phyloP scores from a whole-genome alignment of 2,888 invertebrate genomes.

The Myopa tessellatipennis region DNA sequence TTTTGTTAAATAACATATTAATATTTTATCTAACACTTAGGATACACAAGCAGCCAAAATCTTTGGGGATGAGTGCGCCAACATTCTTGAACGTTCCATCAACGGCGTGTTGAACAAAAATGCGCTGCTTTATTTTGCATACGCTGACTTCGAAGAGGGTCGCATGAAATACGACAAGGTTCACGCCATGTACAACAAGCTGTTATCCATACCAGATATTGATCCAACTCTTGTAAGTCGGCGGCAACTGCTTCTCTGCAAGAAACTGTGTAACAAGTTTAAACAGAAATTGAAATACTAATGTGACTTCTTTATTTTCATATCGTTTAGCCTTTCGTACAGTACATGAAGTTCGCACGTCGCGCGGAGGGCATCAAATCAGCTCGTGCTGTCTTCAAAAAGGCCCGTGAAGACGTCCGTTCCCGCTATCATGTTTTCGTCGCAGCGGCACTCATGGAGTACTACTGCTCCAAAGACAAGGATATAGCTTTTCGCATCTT shows the following conservation, averaged over 20 bases:
- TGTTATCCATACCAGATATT: slow-evolving; percentile 87
- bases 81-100: slow-evolving; percentile 95
- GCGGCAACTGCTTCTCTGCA: neutral
- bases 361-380: slow-evolving; percentile 98
- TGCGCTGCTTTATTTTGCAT: slow-evolving; percentile 95
- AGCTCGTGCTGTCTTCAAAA: slow-evolving; percentile 93
- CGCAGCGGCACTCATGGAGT: slow-evolving; percentile 98
- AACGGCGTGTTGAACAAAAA: slow-evolving; percentile 89
- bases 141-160: slow-evolving; percentile 98
- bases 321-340: slow-evolving; percentile 86
- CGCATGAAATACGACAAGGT: slow-evolving; percentile 95
- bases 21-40: slow-evolving; percentile 68
- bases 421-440: slow-evolving; percentile 94
- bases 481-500: slow-evolving; percentile 97
- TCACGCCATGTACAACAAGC: slow-evolving; percentile 93
- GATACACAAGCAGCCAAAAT: slow-evolving; percentile 92
- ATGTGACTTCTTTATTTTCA: slow-evolving; percentile 4
- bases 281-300: neutral
- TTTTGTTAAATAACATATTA: slow-evolving; percentile 17
- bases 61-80: slow-evolving; percentile 94
- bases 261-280: slow-evolving; percentile 2
- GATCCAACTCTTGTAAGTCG: slow-evolving; percentile 91
- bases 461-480: slow-evolving; percentile 98
- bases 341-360: slow-evolving; percentile 98
- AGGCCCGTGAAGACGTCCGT: slow-evolving; percentile 89